Conservation (phyloP, 2,888 invertebrate genomes). For the Dendrolimus houi region DNA sequence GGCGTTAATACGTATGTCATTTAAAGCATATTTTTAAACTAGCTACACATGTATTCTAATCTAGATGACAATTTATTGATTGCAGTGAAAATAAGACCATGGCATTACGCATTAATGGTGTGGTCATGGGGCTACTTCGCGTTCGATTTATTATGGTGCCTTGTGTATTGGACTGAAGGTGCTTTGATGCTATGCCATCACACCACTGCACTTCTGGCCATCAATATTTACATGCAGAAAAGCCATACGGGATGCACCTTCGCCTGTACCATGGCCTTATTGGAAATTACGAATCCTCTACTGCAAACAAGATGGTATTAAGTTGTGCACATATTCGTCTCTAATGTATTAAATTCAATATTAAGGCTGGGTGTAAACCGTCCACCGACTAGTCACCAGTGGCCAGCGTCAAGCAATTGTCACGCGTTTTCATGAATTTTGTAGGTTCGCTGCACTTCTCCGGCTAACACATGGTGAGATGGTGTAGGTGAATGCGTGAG, state of each 20-base stretch:
- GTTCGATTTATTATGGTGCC: constrained; percentile 77
- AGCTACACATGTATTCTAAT: no score
- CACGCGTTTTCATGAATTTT: no score
- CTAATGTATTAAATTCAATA: no score
- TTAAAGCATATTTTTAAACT: no score
- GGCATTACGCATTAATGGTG: constrained; percentile 62
- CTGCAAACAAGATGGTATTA: constrained; percentile 77
- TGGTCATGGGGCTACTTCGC: constrained; percentile 79
- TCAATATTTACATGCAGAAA: constrained; percentile 67
- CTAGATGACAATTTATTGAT: background rate
- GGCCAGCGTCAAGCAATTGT: no score
- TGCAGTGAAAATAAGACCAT: constrained; percentile 39
- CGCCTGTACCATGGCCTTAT: constrained; percentile 69
- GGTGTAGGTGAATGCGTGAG: no score
- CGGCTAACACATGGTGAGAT: no score
- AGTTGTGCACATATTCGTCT: no score
- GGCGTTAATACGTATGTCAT: no score
- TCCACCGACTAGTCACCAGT: no score
- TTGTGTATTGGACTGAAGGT: constrained; percentile 66
- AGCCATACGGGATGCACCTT: constrained; percentile 68
- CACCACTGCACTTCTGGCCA: constrained; percentile 61
- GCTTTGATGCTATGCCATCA: constrained; percentile 75
- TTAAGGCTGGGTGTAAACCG: no score
- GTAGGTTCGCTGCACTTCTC: no score
- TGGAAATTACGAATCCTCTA: constrained; percentile 79